Evolutionary conservation across 1,140 invertebrate genomes (phyloP).

Genomic region (Drosophila cardini): DNA sequence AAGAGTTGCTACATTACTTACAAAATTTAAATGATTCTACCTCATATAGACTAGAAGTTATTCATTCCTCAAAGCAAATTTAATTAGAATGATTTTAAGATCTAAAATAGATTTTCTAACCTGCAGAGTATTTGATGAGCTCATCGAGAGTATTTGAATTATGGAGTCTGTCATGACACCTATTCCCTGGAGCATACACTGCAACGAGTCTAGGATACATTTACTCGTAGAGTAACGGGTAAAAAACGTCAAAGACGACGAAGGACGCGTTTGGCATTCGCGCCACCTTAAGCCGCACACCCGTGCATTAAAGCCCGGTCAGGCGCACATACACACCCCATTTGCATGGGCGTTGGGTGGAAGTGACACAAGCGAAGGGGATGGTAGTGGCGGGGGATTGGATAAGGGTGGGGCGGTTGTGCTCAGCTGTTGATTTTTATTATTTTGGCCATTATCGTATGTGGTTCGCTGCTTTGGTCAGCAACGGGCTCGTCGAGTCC

Average conservation of each 20-base stretch:
- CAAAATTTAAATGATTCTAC: no score
- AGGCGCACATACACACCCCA: slow-evolving; percentile 11
- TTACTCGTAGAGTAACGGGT: no score
- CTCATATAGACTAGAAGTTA: no score
- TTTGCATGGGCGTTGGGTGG: neutral
- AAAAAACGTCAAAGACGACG: slow-evolving; percentile 63
- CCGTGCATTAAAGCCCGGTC: slow-evolving; percentile 56
- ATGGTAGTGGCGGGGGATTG: neutral
- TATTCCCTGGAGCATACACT: no score
- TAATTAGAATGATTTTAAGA: no score
- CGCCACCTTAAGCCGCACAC: slow-evolving; percentile 81
- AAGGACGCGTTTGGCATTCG: slow-evolving; percentile 54
- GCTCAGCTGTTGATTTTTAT: slow-evolving; percentile 83
- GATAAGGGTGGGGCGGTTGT: slow-evolving; percentile 16
- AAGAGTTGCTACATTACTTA: no score
- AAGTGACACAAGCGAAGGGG: neutral
- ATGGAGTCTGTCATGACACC: no score
- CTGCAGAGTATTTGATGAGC: no score
- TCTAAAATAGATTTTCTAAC: no score
- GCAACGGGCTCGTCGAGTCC: slow-evolving; percentile 71
- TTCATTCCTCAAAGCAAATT: no score
- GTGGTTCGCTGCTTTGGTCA: slow-evolving; percentile 83
- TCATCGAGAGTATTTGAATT: no score
- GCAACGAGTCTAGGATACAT: no score
- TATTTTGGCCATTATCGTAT: slow-evolving; percentile 83